Conservation (phyloP, 2,797 vertebrate genomes). For the Cryptoblepharus egeriae region DNA sequence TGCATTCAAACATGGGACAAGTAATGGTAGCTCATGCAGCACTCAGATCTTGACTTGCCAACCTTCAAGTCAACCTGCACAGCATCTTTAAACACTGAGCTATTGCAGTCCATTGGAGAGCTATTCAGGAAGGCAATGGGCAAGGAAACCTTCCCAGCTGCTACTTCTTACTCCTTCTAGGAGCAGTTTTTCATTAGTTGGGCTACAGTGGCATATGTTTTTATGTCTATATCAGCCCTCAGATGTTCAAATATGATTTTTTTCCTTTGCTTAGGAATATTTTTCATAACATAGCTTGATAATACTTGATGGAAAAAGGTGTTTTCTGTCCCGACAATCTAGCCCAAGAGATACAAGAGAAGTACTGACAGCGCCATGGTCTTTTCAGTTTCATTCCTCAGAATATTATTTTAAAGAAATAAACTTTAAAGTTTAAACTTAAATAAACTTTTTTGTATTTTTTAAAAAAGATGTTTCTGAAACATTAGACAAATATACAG, state of each 20-base stretch:
- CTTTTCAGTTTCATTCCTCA: neutral
- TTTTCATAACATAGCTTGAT: neutral
- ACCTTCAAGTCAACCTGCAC: no score
- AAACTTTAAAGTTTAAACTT: no score
- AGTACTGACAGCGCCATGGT: neutral
- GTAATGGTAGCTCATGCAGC: no score
- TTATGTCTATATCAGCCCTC: neutral
- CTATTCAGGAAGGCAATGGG: neutral
- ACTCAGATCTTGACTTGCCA: no score
- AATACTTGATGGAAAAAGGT: neutral
- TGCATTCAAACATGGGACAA: no score
- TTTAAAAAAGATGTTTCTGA: no score
- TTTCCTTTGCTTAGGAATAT: neutral
- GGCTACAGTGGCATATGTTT: neutral
- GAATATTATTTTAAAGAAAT: neutral
- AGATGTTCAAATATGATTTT: neutral
- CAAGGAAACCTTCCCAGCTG: neutral
- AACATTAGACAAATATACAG: no score
- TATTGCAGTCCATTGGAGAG: no score
- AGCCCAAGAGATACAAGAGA: neutral
- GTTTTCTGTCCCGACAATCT: neutral
- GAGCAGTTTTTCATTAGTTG: neutral
- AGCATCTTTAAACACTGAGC: no score
- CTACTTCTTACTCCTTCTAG: neutral
- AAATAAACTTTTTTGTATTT: no score